These are phyloP conservation scores for Pristionchus entomophagus DNA, from an alignment of 2,888 invertebrate species.

Conservation along the genomic window DNA sequence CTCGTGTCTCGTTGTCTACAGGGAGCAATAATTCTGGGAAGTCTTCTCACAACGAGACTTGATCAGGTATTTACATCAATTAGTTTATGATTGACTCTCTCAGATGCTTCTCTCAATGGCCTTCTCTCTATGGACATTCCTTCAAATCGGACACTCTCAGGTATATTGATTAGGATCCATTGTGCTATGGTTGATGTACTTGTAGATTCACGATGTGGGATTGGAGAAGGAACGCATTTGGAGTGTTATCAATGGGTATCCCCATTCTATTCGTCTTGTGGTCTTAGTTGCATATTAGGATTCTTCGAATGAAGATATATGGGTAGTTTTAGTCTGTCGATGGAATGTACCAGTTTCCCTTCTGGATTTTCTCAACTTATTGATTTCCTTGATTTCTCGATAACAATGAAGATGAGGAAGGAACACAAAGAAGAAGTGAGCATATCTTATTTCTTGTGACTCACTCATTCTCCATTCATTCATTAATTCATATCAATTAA, in stretches of 20 bases:
- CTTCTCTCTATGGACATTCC: not conserved
- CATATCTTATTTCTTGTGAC: not conserved
- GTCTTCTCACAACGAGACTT: not conserved
- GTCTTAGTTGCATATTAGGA: not conserved
- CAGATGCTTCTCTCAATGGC: not conserved
- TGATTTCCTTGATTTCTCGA: not conserved
- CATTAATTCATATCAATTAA: not conserved
- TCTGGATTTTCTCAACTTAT: not conserved
- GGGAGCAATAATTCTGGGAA: not conserved
- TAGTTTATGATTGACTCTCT: not conserved
- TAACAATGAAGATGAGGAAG: not conserved
- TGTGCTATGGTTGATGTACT: not conserved
- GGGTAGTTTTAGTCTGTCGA: too few relatives aligned
- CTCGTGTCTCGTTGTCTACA: not conserved
- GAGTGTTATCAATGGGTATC: not conserved
- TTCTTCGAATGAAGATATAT: not conserved
- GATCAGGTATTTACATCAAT: not conserved
- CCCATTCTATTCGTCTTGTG: not conserved
- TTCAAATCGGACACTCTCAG: constrained; percentile 1
- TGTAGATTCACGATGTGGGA: not conserved
- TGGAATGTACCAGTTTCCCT: too few relatives aligned
- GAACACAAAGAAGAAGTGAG: not conserved
- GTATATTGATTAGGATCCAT: not conserved
- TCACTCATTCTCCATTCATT: too few relatives aligned
- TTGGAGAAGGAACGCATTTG: not conserved